These are phyloP conservation scores for Spatula versicolor DNA, from an alignment of 2,797 vertebrate species.

Conservation along the genomic window DNA sequence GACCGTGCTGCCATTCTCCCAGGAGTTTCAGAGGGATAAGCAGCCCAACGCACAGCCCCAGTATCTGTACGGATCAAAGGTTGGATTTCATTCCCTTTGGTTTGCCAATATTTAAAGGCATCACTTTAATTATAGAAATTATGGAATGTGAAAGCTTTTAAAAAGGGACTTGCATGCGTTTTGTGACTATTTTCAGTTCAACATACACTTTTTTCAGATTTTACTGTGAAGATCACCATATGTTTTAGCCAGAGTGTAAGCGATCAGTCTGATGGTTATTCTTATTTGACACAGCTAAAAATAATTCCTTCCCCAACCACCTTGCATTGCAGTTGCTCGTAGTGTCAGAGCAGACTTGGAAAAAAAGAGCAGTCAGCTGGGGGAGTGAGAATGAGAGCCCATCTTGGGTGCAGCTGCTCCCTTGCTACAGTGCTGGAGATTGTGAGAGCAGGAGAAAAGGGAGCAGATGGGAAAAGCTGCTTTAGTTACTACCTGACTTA, in stretches of 20 bases:
- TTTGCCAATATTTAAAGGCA: neutral
- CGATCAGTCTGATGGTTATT: neutral
- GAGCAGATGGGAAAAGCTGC: neutral
- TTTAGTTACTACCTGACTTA: neutral
- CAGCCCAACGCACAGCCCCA: conserved; percentile 97
- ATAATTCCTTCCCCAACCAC: neutral
- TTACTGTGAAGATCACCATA: neutral
- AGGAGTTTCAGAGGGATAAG: conserved; percentile 98
- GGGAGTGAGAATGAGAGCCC: neutral
- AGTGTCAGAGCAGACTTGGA: neutral
- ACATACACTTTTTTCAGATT: neutral
- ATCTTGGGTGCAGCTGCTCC: neutral
- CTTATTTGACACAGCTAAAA: conserved; percentile 7
- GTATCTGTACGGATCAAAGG: conserved; percentile 97
- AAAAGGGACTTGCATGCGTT: neutral
- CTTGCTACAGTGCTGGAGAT: neutral
- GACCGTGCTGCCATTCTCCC: conserved; percentile 94
- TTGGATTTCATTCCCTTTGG: conserved; percentile 66
- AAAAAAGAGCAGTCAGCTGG: neutral
- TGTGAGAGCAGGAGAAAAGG: neutral
- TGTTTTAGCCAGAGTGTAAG: conserved; percentile 1
- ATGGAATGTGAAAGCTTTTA: neutral
- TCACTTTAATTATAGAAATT: neutral
- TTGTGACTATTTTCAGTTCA: neutral
- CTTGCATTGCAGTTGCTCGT: neutral